Conservation (phyloP, 2,888 invertebrate species). For the Boloria euphrosyne region DNA sequence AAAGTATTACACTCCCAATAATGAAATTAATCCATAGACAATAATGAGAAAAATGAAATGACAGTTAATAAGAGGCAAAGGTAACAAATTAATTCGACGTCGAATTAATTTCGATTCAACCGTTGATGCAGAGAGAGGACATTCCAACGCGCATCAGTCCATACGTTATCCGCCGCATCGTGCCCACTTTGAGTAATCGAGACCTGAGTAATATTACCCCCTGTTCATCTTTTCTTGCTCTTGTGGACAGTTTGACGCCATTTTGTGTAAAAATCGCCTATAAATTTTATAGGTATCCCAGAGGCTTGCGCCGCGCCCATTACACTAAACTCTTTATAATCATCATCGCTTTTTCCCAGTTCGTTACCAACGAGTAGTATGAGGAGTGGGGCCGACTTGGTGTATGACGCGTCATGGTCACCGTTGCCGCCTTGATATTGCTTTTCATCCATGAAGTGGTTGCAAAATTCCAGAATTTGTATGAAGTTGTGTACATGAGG, state of each 20-base stretch:
- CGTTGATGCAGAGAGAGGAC: constrained; percentile 13
- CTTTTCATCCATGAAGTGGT: constrained; percentile 84
- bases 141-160: constrained; percentile 5
- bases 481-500: constrained; percentile 85
- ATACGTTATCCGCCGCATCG: constrained; percentile 7
- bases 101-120: constrained; percentile 27
- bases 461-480: constrained; percentile 92
- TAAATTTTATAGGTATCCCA: constrained; percentile 91
- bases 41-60: constrained; percentile 15
- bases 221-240: constrained; percentile 75
- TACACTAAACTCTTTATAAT: constrained; percentile 86
- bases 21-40: constrained; percentile 11
- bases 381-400: constrained; percentile 83
- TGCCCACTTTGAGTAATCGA: constrained; percentile 48
- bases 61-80: constrained; percentile 17
- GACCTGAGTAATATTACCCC: constrained; percentile 49
- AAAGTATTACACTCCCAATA: constrained; percentile 28
- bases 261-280: constrained; percentile 91
- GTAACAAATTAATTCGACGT: constrained; percentile 21
- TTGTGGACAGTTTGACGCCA: constrained; percentile 88
- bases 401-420: constrained; percentile 59
- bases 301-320: constrained; percentile 90
- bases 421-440: constrained; percentile 64
- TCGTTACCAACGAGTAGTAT: constrained; percentile 88
- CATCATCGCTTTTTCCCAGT: constrained; percentile 63